A percentile compares a stretch with the other conserved stretches of the same genome.
Evolutionary conservation across 1,140 invertebrate species (phyloP).

Genomic region (fruit fly (Drosophila melanogaster)): Release_6_plus_ISO1_MT NT_033779.5:11212001-11212500

Average conservation of each 20-base stretch:
- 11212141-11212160: no score
- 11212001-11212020: background rate
- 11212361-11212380: constrained; percentile 25
- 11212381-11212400: constrained; percentile 9
- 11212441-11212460: constrained; percentile 12
- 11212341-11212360: constrained; percentile 31
- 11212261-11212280: constrained; percentile 26
- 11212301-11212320: constrained; percentile 48
- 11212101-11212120: no score
- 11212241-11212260: constrained; percentile 18
- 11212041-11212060: no score
- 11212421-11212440: background rate
- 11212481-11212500: background rate
- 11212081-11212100: no score
- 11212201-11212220: constrained; percentile 22
- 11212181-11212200: background rate
- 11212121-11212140: no score
- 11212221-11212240: background rate
- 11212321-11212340: constrained; percentile 23
- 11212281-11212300: constrained; percentile 15
- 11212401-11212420: constrained; percentile 3
- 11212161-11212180: background rate
- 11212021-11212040: background rate
- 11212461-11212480: constrained; percentile 14
- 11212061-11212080: no score